phyloP scores from a whole-genome alignment of 2,113 vertebrate species.

The Crocuta crocuta region DNA sequence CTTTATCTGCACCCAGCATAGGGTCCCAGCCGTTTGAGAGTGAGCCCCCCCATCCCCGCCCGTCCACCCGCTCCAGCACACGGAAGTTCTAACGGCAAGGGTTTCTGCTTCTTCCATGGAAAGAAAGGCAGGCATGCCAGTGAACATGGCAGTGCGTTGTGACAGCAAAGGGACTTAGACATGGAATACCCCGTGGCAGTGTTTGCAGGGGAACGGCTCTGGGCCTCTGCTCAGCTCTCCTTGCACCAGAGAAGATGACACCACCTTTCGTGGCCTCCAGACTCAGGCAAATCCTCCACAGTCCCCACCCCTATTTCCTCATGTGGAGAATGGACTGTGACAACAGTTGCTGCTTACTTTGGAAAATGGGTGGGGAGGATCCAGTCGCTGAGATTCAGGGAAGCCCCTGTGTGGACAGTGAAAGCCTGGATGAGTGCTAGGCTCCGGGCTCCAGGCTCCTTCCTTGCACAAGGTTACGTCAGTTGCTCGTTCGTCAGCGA shows the following conservation, averaged over 20 bases:
- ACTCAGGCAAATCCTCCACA: neutral
- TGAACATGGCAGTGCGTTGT: rapidly evolving
- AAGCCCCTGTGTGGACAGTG: rapidly evolving
- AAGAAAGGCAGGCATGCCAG: neutral
- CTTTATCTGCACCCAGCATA: neutral
- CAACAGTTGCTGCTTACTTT: rapidly evolving
- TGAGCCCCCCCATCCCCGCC: rapidly evolving
- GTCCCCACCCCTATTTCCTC: neutral
- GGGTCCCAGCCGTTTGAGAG: neutral
- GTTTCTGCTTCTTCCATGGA: rapidly evolving
- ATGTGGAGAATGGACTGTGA: neutral
- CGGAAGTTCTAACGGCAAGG: neutral
- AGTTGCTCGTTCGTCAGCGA: too few species aligned
- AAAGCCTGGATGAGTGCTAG: neutral
- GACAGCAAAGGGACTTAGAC: neutral
- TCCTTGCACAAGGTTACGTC: neutral
- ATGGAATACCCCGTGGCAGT: rapidly evolving
- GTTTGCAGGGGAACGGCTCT: neutral
- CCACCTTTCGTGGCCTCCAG: neutral
- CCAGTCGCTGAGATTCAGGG: rapidly evolving
- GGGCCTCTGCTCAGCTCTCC: neutral
- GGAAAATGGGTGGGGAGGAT: rapidly evolving
- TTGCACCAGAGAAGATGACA: too few species aligned
- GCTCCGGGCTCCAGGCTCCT: neutral
- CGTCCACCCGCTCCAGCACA: too few species aligned